Evolutionary conservation across 2,797 vertebrate species (phyloP).

Genomic region (Denticeps clupeoides): DNA sequence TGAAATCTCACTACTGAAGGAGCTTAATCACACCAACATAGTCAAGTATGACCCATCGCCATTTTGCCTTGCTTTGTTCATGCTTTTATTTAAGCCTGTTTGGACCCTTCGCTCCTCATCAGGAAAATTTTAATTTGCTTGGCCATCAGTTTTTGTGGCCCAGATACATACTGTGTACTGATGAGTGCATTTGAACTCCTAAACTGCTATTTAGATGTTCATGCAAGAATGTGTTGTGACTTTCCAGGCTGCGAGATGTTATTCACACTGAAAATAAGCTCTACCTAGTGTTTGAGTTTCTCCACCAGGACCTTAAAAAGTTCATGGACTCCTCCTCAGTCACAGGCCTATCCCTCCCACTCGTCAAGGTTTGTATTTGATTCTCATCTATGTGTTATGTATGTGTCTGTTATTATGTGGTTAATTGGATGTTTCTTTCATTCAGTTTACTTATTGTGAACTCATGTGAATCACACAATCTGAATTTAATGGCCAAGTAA

Average conservation of each 20-base stretch:
- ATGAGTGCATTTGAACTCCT: too few species aligned
- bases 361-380: constrained; percentile 69
- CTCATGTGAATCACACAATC: background rate
- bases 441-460: too few species aligned
- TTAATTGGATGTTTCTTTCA: too few species aligned
- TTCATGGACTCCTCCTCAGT: constrained; percentile 87
- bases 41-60: constrained; percentile 71
- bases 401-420: too few species aligned
- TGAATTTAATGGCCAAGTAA: background rate
- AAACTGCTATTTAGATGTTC: too few species aligned
- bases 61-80: background rate
- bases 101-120: too few species aligned
- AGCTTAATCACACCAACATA: constrained; percentile 86
- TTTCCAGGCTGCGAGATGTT: constrained; percentile 77
- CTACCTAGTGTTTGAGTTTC: constrained; percentile 97
- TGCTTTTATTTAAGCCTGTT: too few species aligned
- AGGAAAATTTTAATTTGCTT: too few species aligned
- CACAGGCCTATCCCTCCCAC: constrained; percentile 75
- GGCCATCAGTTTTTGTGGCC: too few species aligned
- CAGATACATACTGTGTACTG: too few species aligned
- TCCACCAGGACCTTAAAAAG: constrained; percentile 93
- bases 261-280: constrained; percentile 96
- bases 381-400: too few species aligned
- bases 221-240: too few species aligned
- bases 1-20: constrained; percentile 89